Base-by-base conservation (phyloP, 2,113 vertebrate species). In the Podiceps cristatus region DNA sequence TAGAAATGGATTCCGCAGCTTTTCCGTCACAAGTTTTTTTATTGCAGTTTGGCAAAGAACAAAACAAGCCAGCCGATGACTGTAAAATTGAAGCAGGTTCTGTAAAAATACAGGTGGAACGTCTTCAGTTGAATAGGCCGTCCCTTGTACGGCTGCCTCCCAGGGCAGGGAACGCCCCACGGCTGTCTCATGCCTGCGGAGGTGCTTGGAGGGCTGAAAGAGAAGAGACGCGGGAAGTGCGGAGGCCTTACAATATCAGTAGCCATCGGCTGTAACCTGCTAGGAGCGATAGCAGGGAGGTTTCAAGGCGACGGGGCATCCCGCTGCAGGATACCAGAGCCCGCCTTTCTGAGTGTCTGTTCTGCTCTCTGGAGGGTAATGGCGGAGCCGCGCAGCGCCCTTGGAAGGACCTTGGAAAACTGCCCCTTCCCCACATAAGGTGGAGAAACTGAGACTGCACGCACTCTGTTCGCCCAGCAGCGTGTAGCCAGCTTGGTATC, bases 1-100 rank as follows among this genome's bases (percentile, higher is more conserved):
- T 95, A 96, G 96, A 89, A 47, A 49, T 10, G 24, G 92, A 96
- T 89, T 90, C 71, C 89, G 94, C 76, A n/a, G 76, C 28, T 91
- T 86, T 83, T 62, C 85, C 78, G 86, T 47, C 75, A 63, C 31
- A 77, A 73, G 62, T 83, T 52, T 27, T 60, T 58, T 79, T 55
- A 59, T 37, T 77, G 47, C 76, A 75, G 33, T 45, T 78, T 63
- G 16, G 29, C 37, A 52, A 56, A 73, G 42, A 52, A 42, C 8
- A 58, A 74, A 86, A 35, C 52, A 62, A 35, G 52, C 47, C 73
- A n/a, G 62, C 35, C n/a, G 10, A 23, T 17, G 5, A 10, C 16
- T 14, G 37, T 13, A n/a, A 9, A 62, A 49, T 19, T 8, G 22
- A 37, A 56, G 33, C 24, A 55, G 31, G 15, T 33, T 7, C 71